phyloP scores from a whole-genome alignment of 2,797 vertebrate genomes.

The Hephaestus fuliginosus region DNA sequence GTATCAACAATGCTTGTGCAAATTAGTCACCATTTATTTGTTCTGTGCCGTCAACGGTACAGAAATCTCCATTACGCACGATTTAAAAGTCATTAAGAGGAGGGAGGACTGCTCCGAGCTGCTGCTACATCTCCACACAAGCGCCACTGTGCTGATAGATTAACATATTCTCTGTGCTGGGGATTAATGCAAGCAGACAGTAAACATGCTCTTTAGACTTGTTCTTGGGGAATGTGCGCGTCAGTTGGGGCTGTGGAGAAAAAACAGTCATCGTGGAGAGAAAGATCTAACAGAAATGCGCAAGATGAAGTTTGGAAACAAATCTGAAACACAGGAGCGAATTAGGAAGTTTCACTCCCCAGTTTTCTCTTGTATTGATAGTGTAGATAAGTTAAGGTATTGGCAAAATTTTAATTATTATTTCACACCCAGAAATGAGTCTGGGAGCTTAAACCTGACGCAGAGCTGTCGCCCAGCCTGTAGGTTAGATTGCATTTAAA shows the following conservation, averaged over 20 bases:
- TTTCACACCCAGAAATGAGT: not conserved
- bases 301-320: not conserved
- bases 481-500: constrained; percentile 3
- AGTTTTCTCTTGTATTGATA: fast-evolving
- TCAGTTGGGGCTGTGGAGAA: not conserved
- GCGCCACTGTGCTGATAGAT: constrained; percentile 38
- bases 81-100: constrained; percentile 80
- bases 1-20: constrained; percentile 83
- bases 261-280: not conserved
- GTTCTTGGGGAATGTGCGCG: constrained; percentile 3
- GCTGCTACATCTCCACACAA: constrained; percentile 37
- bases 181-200: constrained; percentile 49
- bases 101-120: constrained; percentile 44
- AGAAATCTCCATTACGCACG: constrained; percentile 79
- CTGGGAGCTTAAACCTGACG: not conserved
- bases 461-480: constrained; percentile 9
- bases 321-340: not conserved
- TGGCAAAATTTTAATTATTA: not conserved
- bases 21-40: constrained; percentile 85
- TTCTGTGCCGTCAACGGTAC: constrained; percentile 76
- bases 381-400: not conserved
- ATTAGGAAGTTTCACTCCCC: fast-evolving
- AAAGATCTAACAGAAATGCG: not conserved
- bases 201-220: constrained; percentile 33
- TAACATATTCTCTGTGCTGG: constrained; percentile 37